phyloP scores from a whole-genome alignment of 2,113 vertebrate genomes.

The Gnathonemus echidnorhynchus region DNA sequence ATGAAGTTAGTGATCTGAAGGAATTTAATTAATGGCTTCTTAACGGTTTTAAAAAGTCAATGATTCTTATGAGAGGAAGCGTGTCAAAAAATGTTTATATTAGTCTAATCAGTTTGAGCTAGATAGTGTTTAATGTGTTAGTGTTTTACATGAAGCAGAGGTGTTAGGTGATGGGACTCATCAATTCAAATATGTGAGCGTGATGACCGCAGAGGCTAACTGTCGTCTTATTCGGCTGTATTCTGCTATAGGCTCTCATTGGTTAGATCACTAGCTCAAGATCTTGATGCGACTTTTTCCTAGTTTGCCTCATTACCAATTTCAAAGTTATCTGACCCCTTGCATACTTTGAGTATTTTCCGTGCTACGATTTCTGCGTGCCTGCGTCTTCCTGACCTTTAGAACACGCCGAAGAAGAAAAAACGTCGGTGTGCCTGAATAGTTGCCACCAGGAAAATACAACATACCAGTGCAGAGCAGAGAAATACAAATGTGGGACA shows the following conservation, averaged over 20 bases:
- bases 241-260: neutral
- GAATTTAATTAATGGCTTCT: conserved; percentile 3
- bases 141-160: neutral
- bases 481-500: neutral
- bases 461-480: neutral
- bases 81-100: neutral
- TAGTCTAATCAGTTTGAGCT: neutral
- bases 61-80: neutral
- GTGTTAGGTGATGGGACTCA: neutral
- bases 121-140: neutral
- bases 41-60: neutral
- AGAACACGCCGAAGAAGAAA: neutral
- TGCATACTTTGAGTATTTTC: neutral
- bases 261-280: no score
- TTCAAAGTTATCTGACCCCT: neutral
- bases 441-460: neutral
- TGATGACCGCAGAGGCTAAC: neutral
- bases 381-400: neutral
- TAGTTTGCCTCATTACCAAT: neutral
- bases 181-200: neutral
- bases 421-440: neutral
- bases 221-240: neutral
- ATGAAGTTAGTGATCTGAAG: neutral
- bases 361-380: neutral
- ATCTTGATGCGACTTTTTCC: neutral